phyloP scores from a whole-genome alignment of 2,797 vertebrate species.

The Tarsius wallacei region DNA sequence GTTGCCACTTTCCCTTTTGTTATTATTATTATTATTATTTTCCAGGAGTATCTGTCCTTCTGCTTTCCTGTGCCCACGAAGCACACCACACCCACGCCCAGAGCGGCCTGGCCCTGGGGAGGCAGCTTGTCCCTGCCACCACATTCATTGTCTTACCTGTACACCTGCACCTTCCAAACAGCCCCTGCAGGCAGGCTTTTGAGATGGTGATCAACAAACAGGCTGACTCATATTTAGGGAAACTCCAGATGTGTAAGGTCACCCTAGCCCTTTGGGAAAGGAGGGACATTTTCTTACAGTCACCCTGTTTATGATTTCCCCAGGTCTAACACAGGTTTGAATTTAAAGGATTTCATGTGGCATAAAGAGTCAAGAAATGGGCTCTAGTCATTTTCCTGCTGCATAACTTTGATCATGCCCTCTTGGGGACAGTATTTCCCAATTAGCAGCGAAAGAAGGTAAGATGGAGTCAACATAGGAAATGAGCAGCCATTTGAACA shows the following conservation, averaged over 20 bases:
- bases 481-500: too few species aligned
- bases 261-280: not conserved
- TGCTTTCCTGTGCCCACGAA: not conserved
- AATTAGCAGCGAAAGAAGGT: not conserved
- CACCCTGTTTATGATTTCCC: not conserved
- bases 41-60: not conserved
- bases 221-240: not conserved
- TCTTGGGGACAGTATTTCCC: conserved; percentile 4
- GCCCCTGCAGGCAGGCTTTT: not conserved
- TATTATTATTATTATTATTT: not conserved
- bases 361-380: not conserved
- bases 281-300: not conserved
- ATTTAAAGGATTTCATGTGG: not conserved
- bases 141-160: not conserved
- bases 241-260: not conserved
- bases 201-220: not conserved
- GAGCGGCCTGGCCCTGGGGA: not conserved
- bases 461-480: too few species aligned
- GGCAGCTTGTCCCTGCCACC: not conserved
- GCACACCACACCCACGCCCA: not conserved
- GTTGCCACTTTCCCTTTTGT: not conserved
- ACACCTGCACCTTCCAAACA: conserved; percentile 61
- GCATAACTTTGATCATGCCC: not conserved
- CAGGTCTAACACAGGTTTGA: not conserved
- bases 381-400: not conserved